phyloP scores from a whole-genome alignment of 2,113 vertebrate species.

The Ascaphus truei region DNA sequence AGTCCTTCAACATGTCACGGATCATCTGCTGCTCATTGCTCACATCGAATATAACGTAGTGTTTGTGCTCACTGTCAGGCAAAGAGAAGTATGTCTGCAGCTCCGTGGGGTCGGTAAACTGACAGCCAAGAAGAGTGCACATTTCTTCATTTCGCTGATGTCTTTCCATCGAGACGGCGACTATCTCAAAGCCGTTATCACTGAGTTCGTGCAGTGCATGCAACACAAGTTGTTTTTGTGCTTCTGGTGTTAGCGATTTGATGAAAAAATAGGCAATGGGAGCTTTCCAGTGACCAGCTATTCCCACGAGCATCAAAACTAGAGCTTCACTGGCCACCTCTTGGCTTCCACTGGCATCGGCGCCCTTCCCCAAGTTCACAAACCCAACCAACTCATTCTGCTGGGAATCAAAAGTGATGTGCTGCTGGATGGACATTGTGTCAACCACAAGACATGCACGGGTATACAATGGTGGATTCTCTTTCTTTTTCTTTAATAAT shows the following conservation, averaged over 20 bases:
- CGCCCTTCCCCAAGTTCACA: constrained; percentile 37
- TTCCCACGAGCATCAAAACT: constrained; percentile 39
- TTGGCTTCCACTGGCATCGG: constrained; percentile 5
- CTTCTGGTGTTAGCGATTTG: constrained; percentile 21
- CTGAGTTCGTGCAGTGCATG: constrained; percentile 34
- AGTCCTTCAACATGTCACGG: constrained; percentile 33
- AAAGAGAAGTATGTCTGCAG: constrained; percentile 30
- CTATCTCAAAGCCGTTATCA: constrained; percentile 12
- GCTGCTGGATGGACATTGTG: constrained; percentile 38
- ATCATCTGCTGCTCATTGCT: constrained; percentile 29
- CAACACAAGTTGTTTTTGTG: constrained; percentile 26
- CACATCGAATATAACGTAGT: constrained; percentile 41
- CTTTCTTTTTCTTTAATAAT: neutral
- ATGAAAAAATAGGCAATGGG: constrained; percentile 38
- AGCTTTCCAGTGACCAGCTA: constrained; percentile 32
- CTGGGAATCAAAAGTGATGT: constrained; percentile 30
- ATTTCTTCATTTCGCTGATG: constrained; percentile 23
- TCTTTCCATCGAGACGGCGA: constrained; percentile 36
- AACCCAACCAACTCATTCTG: constrained; percentile 34
- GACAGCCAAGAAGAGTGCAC: constrained; percentile 34
- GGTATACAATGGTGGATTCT: constrained; percentile 19
- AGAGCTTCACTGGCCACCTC: constrained; percentile 33
- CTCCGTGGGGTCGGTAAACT: constrained; percentile 20
- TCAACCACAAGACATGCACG: constrained; percentile 29
- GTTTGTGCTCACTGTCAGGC: constrained; percentile 22